A percentile compares a stretch with the other conserved stretches of the same genome.
Conservation (phyloP, 2,888 invertebrate genomes). For the Glyphotaelius pellucidus region DNA sequence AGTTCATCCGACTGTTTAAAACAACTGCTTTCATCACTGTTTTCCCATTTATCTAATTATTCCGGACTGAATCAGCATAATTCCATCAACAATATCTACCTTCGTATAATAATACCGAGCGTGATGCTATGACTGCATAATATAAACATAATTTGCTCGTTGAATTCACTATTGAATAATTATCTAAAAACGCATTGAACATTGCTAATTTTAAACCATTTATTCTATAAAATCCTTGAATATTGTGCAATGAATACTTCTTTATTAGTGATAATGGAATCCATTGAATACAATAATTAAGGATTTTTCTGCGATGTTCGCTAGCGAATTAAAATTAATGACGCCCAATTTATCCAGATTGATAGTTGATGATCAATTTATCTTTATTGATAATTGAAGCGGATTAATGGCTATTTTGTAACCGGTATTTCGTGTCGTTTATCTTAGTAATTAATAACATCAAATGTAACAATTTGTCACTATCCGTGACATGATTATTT, state of each 20-base stretch:
- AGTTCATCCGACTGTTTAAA: not conserved
- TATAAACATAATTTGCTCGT: not conserved
- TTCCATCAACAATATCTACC: not conserved
- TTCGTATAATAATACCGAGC: not conserved
- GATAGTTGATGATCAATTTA: not conserved
- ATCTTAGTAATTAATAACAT: not conserved
- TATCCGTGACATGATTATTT: too few species aligned
- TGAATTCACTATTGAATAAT: not conserved
- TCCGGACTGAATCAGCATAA: not conserved
- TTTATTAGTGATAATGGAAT: not conserved
- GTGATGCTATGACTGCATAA: not conserved
- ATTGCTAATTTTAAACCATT: not conserved
- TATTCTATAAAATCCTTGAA: not conserved
- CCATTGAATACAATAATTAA: not conserved
- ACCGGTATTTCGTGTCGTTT: not conserved
- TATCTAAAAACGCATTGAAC: not conserved
- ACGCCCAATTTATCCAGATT: not conserved
- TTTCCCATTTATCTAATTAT: not conserved
- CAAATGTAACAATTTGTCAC: not conserved
- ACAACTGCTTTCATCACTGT: not conserved
- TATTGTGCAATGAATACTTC: not conserved
- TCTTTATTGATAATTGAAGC: not conserved
- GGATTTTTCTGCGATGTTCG: not conserved
- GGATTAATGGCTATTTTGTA: not conserved
- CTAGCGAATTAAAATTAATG: not conserved